Evolutionary conservation across 2,888 invertebrate genomes (phyloP).

Genomic region (Xestobium rufovillosum): DNA sequence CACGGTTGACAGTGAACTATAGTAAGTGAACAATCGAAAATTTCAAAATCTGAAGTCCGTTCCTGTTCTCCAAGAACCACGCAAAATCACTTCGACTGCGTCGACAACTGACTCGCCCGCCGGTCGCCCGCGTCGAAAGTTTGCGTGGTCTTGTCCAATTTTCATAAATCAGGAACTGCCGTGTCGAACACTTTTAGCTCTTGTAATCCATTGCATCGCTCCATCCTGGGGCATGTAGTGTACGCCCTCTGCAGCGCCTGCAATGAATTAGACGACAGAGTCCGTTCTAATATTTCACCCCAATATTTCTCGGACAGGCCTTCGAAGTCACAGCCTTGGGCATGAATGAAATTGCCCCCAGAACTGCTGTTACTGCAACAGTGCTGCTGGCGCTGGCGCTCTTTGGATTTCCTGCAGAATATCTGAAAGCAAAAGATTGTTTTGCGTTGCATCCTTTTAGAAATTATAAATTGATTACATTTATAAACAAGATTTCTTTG

Average conservation of each 20-base stretch:
- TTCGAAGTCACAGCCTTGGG: constrained; percentile 47
- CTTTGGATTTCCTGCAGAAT: constrained; percentile 31
- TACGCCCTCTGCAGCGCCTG: constrained; percentile 49
- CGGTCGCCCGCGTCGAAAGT: constrained; percentile 39
- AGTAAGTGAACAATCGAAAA: too few species aligned
- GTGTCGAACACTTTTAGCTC: constrained; percentile 39
- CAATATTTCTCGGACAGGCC: constrained; percentile 51
- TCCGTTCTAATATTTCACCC: constrained; percentile 67
- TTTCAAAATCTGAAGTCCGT: too few species aligned
- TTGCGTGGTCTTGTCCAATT: constrained; percentile 43
- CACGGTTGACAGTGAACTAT: too few species aligned
- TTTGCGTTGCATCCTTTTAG: too few species aligned
- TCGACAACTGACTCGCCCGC: too few species aligned
- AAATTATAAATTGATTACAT: too few species aligned
- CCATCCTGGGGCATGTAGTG: constrained; percentile 32
- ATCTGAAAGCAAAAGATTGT: constrained; percentile 30
- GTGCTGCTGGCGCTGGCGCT: constrained; percentile 31
- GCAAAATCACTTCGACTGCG: too few species aligned
- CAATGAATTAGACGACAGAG: constrained; percentile 66
- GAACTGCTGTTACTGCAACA: constrained; percentile 34
- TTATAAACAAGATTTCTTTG: constrained; percentile 64
- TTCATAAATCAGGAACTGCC: constrained; percentile 42
- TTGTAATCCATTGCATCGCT: constrained; percentile 38
- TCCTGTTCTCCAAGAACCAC: too few species aligned
- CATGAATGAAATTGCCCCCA: constrained; percentile 28